Conservation (phyloP, 2,797 vertebrate species). For the Acanthopagrus latus region DNA sequence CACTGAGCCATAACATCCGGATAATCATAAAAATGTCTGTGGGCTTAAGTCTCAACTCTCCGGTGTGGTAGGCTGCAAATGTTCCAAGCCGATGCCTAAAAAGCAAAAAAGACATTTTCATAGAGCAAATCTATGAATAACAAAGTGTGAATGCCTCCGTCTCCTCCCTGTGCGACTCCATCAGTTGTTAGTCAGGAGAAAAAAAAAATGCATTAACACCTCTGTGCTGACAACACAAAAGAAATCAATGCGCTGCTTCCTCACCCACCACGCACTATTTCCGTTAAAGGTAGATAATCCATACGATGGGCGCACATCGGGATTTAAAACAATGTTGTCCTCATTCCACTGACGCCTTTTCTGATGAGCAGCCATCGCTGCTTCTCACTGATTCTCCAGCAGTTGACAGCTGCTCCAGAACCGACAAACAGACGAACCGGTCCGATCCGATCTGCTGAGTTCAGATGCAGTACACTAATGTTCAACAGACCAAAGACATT, state of each 20-base stretch:
- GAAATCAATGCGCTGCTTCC: constrained; percentile 49
- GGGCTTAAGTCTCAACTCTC: constrained; percentile 21
- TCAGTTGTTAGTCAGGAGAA: constrained; percentile 38
- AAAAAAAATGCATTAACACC: constrained; percentile 61
- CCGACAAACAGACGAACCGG: not conserved
- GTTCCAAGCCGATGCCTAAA: constrained; percentile 27
- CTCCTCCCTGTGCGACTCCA: constrained; percentile 41
- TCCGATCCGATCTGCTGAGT: not conserved
- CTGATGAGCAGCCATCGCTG: constrained; percentile 7
- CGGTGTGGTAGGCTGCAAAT: constrained; percentile 10
- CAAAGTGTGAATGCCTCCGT: constrained; percentile 38
- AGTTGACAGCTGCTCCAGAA: constrained; percentile 9
- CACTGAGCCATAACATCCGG: constrained; percentile 32
- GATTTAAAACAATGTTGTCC: not conserved
- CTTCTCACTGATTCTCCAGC: not conserved
- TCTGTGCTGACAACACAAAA: constrained; percentile 51
- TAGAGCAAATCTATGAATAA: constrained; percentile 59
- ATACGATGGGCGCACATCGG: constrained; percentile 14
- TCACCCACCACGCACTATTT: constrained; percentile 48
- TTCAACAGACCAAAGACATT: not conserved
- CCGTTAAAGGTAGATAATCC: constrained; percentile 47
- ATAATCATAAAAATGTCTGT: constrained; percentile 28
- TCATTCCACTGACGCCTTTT: not conserved
- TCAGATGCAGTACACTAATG: too few relatives aligned
- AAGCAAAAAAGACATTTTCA: constrained; percentile 19